Base-by-base conservation (phyloP, 2,113 vertebrate genomes). In the Ploceus nigricollis region DNA sequence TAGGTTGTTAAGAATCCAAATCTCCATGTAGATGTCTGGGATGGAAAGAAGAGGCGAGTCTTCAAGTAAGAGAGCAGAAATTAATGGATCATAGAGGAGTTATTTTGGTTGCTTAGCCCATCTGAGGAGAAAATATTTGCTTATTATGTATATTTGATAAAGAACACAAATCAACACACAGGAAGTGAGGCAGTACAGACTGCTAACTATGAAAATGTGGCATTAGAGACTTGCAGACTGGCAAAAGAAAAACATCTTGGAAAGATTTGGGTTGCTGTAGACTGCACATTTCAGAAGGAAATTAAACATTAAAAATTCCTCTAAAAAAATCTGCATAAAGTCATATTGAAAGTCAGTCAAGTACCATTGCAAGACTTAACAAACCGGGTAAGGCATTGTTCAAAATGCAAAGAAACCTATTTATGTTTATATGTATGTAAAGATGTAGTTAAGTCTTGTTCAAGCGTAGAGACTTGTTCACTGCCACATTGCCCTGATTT, bases 11-110 rank as follows among this genome's bases (percentile, higher is more conserved):
- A 22, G 39, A 51, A 64, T 23, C 20, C 6, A 71, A 89, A 44
- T 0, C 0, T 39, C 28, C 6, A 4, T 16, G 2, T 23, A 12
- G 48, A 37, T 27, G 25, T 48, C n/a, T 80, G 25, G 13, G 39
- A 53, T 63, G 65, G 87, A 83, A 76, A 73, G 4, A 69, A 87
- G 15, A 79, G 31, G 13, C 33, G 79, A 87, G 9, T n/a, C 54
- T 82, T 86, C 72, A 76, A 42, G 17, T 27, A 85, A 88, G 15
- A 87, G 5, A 72, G 6, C 27, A 69, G 45, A 85, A 90, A 70
- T 40, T 47, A 72, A 57, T 48, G 30, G 13, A 9, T 61, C 33
- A 15, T 54, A 18, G 45, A 70, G 11, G 27, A 77, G 11, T 65
- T 82, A 54, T 48, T 94, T 75, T 75, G 10, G 19, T 54, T 82